Conservation (phyloP, 2,113 vertebrate genomes). For the Tenebrosternarchus preto region DNA sequence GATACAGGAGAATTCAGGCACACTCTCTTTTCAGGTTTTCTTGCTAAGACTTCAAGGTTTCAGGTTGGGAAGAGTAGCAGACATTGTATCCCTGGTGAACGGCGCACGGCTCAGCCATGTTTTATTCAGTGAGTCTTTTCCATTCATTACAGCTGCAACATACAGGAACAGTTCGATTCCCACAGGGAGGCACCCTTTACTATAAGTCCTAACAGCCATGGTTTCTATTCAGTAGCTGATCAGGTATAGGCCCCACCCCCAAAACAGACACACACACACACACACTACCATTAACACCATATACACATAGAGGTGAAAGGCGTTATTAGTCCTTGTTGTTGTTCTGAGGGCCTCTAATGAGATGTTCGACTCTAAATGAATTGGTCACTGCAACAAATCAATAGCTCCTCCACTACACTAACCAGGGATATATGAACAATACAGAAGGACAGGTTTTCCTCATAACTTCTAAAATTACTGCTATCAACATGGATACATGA, state of each 20-base stretch:
- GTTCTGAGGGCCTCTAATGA: conserved; percentile 49
- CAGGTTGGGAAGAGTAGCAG: conserved; percentile 9
- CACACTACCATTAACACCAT: neutral
- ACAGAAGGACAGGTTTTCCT: conserved; percentile 10
- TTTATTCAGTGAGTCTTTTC: conserved; percentile 51
- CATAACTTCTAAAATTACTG: conserved; percentile 25
- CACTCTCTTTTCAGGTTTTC: conserved; percentile 10
- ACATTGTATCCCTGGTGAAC: conserved; percentile 29
- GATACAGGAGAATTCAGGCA: conserved; percentile 17
- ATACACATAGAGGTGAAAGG: conserved; percentile 31
- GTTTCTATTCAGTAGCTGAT: conserved; percentile 2
- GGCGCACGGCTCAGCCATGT: conserved; percentile 39
- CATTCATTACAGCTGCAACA: conserved; percentile 40
- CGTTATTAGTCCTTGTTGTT: conserved; percentile 47
- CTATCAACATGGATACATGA: conserved; percentile 15
- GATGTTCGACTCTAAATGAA: conserved; percentile 48
- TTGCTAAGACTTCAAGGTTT: conserved; percentile 43
- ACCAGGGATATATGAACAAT: conserved; percentile 4
- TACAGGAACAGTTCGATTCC: conserved; percentile 21
- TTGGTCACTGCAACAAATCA: conserved; percentile 52
- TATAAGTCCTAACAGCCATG: conserved; percentile 12
- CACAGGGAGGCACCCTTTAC: conserved; percentile 6
- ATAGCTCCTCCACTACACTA: conserved; percentile 38
- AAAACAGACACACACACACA: neutral
- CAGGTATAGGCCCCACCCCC: neutral